Conservation (phyloP, 2,113 vertebrate genomes). For the Morone saxatilis region DNA sequence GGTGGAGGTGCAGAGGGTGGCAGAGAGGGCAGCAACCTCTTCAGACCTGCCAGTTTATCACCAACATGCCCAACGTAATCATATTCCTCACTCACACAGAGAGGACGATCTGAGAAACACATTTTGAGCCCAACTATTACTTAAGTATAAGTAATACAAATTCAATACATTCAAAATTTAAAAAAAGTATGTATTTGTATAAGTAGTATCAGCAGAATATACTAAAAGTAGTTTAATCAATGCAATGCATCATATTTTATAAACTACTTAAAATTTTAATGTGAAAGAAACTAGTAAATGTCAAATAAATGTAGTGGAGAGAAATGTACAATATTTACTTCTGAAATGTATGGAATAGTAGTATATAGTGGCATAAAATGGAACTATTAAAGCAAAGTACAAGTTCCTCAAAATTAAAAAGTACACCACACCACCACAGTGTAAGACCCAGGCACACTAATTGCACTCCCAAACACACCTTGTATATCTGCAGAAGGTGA, state of each 20-base stretch:
- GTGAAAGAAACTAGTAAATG: too few species aligned
- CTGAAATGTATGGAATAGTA: too few species aligned
- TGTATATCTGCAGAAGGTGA: constrained; percentile 20
- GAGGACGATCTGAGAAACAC: constrained; percentile 25
- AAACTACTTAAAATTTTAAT: background rate
- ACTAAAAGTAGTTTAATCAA: background rate
- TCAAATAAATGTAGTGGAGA: background rate
- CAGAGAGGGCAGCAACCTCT: background rate
- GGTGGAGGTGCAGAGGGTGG: constrained; percentile 37
- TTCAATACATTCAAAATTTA: background rate
- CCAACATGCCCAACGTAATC: background rate
- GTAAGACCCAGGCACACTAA: background rate
- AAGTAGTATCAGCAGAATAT: background rate
- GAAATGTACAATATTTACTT: background rate
- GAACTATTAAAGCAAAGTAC: too few species aligned
- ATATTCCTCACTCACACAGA: constrained; percentile 23
- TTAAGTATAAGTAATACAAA: background rate
- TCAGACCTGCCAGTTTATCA: constrained; percentile 21
- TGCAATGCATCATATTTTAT: background rate
- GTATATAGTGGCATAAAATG: too few species aligned
- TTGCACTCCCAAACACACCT: constrained; percentile 53
- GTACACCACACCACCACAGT: too few species aligned
- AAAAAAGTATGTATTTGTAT: background rate
- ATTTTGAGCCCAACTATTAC: background rate
- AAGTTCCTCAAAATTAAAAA: too few species aligned